A percentile compares a stretch with the other conserved stretches of the same genome.
These are phyloP conservation scores for Muntiacus reevesi DNA, from an alignment of 2,113 vertebrate species.

Conservation along the genomic window DNA sequence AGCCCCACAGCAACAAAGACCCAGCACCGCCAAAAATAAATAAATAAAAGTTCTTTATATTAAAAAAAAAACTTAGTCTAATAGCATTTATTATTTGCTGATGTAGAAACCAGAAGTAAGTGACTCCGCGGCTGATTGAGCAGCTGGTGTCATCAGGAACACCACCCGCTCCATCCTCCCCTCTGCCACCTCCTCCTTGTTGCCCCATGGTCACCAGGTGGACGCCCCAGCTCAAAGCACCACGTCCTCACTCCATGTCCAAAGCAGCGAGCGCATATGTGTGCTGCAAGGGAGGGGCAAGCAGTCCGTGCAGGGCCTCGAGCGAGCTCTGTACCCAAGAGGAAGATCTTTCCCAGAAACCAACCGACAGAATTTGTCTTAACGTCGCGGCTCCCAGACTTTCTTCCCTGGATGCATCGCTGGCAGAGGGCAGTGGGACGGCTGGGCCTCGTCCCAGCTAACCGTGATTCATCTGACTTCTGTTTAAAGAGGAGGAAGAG, in stretches of 20 bases:
- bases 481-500: neutral
- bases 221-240: neutral
- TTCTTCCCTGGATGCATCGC: neutral
- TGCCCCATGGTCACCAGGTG: neutral
- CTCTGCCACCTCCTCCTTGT: neutral
- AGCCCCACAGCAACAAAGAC: neutral
- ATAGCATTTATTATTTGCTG: neutral
- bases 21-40: neutral
- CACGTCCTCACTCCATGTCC: neutral
- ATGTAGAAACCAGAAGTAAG: neutral
- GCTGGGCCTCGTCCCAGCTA: neutral
- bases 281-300: too few relatives aligned
- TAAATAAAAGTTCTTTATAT: neutral
- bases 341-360: neutral
- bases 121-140: neutral
- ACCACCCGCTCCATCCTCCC: neutral
- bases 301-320: fast-evolving
- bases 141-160: neutral
- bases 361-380: neutral
- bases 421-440: neutral
- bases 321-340: neutral
- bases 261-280: neutral
- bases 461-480: neutral
- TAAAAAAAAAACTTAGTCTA: neutral
- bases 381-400: neutral